Evolutionary conservation across 2,797 vertebrate genomes (phyloP).

Genomic region (Pseudochirops cupreus): DNA sequence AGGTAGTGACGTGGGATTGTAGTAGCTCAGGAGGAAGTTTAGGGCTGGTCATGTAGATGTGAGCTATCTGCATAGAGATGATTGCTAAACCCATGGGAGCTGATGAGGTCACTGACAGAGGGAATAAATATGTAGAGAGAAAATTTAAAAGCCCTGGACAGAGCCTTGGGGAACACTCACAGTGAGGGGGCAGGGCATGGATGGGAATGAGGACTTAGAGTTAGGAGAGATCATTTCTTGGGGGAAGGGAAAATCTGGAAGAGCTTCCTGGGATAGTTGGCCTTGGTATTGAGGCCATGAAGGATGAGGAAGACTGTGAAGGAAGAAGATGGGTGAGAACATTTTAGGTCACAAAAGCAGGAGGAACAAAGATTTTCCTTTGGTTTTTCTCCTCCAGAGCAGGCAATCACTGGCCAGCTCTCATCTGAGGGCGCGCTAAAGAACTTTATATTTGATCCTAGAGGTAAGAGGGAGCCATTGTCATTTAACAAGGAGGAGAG

Average conservation of each 20-base stretch:
- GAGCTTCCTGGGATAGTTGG: neutral
- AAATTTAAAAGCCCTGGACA: neutral
- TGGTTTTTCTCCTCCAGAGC: neutral
- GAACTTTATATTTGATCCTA: too few relatives aligned
- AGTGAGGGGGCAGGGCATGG: neutral
- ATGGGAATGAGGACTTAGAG: neutral
- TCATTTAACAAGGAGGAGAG: neutral
- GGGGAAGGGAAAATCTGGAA: neutral
- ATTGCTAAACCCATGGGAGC: neutral
- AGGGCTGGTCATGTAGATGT: neutral
- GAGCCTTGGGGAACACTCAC: neutral
- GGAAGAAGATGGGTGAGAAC: neutral
- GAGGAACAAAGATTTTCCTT: neutral
- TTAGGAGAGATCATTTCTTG: neutral
- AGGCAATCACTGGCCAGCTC: neutral
- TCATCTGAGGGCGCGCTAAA: neutral
- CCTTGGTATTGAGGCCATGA: neutral
- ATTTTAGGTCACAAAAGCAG: neutral
- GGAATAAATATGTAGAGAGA: neutral
- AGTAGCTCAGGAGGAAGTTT: neutral
- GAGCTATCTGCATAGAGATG: neutral
- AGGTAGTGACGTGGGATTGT: neutral
- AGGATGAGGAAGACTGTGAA: neutral
- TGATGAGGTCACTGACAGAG: neutral
- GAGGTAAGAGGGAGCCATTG: neutral